These are phyloP conservation scores for Mormyrops attenuatus DNA, from an alignment of 2,797 vertebrate genomes.

Conservation along the genomic window DNA sequence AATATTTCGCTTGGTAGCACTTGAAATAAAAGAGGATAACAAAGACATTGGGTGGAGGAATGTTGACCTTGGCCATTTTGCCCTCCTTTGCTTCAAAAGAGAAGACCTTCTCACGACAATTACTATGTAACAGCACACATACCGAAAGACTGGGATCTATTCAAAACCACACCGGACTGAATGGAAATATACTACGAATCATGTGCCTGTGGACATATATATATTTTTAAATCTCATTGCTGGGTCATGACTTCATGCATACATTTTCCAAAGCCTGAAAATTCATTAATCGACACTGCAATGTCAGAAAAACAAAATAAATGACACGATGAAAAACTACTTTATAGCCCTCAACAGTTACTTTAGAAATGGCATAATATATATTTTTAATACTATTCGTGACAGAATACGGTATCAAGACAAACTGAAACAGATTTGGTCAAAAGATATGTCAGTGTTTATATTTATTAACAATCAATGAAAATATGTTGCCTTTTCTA, in stretches of 20 bases:
- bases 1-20: constrained; percentile 20
- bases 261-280: constrained; percentile 15
- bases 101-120: constrained; percentile 15
- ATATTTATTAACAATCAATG: not conserved
- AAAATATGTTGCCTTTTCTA: not conserved
- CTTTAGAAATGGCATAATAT: constrained; percentile 4
- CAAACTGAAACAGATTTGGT: not conserved
- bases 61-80: not conserved
- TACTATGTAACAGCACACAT: constrained; percentile 20
- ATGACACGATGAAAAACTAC: not conserved
- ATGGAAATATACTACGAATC: constrained; percentile 8
- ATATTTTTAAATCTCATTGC: constrained; percentile 1
- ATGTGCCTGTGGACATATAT: constrained; percentile 10
- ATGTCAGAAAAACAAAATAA: not conserved
- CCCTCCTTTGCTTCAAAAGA: not conserved
- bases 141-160: constrained; percentile 17
- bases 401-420: not conserved
- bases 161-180: constrained; percentile 16
- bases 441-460: not conserved
- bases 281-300: not conserved
- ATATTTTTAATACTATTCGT: not conserved
- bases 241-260: constrained; percentile 16
- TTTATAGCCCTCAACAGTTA: not conserved
- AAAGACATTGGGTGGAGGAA: constrained; percentile 6
- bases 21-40: constrained; percentile 16